Conservation (phyloP, 2,888 invertebrate species). For the Brachyptera putata region DNA sequence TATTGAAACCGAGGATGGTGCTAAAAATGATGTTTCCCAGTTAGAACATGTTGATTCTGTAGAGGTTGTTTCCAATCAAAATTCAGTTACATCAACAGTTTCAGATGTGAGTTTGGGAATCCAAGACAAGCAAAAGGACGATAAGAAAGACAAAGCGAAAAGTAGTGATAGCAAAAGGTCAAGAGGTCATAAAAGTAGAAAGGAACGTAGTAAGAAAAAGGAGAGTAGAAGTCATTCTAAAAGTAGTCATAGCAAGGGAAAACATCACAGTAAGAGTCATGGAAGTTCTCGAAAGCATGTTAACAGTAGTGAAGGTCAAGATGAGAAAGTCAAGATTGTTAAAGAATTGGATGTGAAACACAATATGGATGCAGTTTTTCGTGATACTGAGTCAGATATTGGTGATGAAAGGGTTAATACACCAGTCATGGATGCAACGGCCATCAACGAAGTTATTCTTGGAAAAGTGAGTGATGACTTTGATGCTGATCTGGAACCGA, state of each 20-base stretch:
- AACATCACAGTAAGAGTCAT: constrained; percentile 37
- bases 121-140: constrained; percentile 26
- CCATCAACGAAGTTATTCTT: constrained; percentile 29
- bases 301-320: constrained; percentile 37
- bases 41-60: constrained; percentile 49
- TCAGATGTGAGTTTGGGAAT: constrained; percentile 36
- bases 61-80: constrained; percentile 51
- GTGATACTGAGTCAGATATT: constrained; percentile 35
- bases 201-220: constrained; percentile 34
- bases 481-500: constrained; percentile 65
- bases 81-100: constrained; percentile 41
- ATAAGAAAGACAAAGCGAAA: constrained; percentile 27
- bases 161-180: constrained; percentile 19
- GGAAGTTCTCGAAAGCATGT: constrained; percentile 31
- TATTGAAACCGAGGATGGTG: constrained; percentile 44
- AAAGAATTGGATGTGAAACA: constrained; percentile 33
- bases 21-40: constrained; percentile 42
- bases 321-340: constrained; percentile 34
- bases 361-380: too few species aligned
- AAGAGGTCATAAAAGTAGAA: constrained; percentile 29
- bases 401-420: constrained; percentile 35
- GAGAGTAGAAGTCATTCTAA: constrained; percentile 37
- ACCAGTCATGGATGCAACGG: constrained; percentile 39
- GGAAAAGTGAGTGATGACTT: neutral
- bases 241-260: constrained; percentile 35